Evolutionary conservation across 2,888 invertebrate genomes (phyloP), one percentile per base, ranked within the genome.

Genomic region (Sarcophaga carnaria): DNA sequence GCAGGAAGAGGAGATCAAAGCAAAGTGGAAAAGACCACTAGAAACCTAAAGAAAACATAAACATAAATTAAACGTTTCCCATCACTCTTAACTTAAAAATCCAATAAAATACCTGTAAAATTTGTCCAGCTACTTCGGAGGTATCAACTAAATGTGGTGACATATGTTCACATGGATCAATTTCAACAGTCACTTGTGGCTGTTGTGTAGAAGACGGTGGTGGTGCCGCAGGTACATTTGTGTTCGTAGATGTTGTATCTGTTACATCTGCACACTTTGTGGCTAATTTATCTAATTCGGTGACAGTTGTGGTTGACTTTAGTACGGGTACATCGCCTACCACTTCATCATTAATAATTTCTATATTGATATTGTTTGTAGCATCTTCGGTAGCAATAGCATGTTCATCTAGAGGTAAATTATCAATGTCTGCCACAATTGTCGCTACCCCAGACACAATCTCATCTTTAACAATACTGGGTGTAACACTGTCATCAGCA

Each of bases 21-120:
- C 96, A 62, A 96, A 97, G 92, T 98, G 98, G 91, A 97, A 96
- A 93, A 97, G 96, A 1, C 98, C 98, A 82, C 96, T 96, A 64
- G 96, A 94, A 86, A 96, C 91, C 94, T 93, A 37, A 14, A 70
- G 77, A 74, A 4, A 62, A 72, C 59, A 22, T n/a, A 11, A 11
- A 11, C 5, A 60, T 11, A 66, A 37, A 64, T 59, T 17, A 45
- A 54, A 6, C 14, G 8, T 2, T 20, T 3, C 14, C n/a, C 17
- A 47, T 5, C 22, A 22, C 49, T 12, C 17, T 14, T 25, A 49
- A 22, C 22, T 69, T 22, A 0, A 45, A 75, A 22, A 47, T 0
- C 2, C 17, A 14, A 14, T 4, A 74, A 90, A 89, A 64, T 89
- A 96, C 96, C 94, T 96, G 95, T 20, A 95, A 91, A 78, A 96